Percentiles rank a stretch among this genome's conserved stretches.
phyloP scores from a whole-genome alignment of 1,140 invertebrate species.

The Philaenus spumarius region DNA sequence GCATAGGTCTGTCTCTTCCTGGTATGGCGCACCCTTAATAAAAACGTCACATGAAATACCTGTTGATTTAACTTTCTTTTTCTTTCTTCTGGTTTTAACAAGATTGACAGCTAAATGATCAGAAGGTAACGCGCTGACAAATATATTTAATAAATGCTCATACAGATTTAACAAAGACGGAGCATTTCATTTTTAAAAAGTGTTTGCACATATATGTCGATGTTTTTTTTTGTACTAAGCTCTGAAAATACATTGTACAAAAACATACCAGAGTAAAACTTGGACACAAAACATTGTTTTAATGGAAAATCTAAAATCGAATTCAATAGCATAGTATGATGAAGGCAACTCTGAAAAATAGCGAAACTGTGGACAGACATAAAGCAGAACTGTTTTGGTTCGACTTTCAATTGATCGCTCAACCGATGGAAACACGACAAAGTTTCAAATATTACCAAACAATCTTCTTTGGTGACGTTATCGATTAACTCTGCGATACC shows the following conservation, averaged over 20 bases:
- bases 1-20: no score
- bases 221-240: conserved; percentile 18
- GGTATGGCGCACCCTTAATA: no score
- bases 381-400: conserved; percentile 49
- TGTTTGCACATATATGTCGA: conserved; percentile 13
- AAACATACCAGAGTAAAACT: conserved; percentile 63
- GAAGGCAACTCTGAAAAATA: conserved; percentile 62
- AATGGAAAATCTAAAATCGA: conserved; percentile 51
- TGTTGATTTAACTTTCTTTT: neutral
- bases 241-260: conserved; percentile 57
- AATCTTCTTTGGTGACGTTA: conserved; percentile 48
- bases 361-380: conserved; percentile 58
- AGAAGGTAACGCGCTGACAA: neutral
- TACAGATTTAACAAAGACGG: conserved; percentile 18
- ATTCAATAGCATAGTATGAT: conserved; percentile 56
- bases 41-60: neutral
- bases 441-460: conserved; percentile 48
- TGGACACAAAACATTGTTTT: conserved; percentile 44
- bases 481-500: conserved; percentile 14
- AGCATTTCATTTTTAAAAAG: conserved; percentile 9
- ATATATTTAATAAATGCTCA: neutral
- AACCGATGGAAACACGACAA: conserved; percentile 57
- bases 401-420: conserved; percentile 48
- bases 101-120: neutral
- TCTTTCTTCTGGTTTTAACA: conserved; percentile 1